Evolutionary conservation across 1,140 invertebrate species (phyloP).

Genomic region (Heterodera schachtii): DNA sequence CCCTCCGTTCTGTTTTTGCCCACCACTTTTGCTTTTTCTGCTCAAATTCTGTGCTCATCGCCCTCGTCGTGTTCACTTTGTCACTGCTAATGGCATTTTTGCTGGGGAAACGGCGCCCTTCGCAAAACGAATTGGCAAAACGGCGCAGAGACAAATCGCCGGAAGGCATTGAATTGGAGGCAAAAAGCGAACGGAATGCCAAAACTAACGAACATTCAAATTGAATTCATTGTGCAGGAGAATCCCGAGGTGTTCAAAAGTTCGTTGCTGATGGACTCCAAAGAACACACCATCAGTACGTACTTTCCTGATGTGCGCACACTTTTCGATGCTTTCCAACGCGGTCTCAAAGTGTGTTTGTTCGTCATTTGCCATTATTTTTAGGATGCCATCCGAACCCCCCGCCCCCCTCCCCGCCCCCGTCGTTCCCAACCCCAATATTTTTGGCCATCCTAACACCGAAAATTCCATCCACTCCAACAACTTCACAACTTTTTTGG

Average conservation of each 20-base stretch:
- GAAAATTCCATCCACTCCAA: too few species aligned
- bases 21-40: neutral
- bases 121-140: neutral
- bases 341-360: conserved; percentile 82
- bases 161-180: neutral
- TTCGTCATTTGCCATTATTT: neutral
- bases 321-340: conserved; percentile 84
- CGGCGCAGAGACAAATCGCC: neutral
- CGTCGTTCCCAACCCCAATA: too few species aligned
- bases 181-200: neutral
- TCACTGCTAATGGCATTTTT: neutral
- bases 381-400: too few species aligned
- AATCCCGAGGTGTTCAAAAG: conserved; percentile 50
- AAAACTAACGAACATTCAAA: neutral
- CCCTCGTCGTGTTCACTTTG: neutral
- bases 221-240: neutral
- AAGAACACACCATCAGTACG: conserved; percentile 32
- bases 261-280: conserved; percentile 43
- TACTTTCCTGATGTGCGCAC: conserved; percentile 77
- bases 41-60: neutral
- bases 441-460: too few species aligned
- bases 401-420: too few species aligned
- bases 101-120: neutral
- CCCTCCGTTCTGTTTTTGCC: too few species aligned
- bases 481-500: too few species aligned